Percentiles rank a stretch among this genome's conserved stretches.
Conservation (phyloP, 2,888 invertebrate species). For the Drosophila siamana region DNA sequence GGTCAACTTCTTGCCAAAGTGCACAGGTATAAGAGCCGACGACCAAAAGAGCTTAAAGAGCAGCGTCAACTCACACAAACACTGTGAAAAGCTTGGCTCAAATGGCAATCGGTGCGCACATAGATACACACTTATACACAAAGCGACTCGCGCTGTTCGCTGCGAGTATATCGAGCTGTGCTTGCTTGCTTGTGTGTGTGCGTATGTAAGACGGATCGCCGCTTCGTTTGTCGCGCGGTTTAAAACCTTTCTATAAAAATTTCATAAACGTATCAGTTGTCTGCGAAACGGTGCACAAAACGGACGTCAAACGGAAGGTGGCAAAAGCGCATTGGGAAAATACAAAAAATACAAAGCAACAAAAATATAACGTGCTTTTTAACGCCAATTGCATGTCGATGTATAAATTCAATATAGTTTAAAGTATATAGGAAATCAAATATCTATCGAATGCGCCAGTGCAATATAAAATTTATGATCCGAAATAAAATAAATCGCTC, state of each 20-base stretch:
- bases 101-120: slow-evolving; percentile 52
- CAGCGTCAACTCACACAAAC: slow-evolving; percentile 39
- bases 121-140: slow-evolving; percentile 46
- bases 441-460: slow-evolving; percentile 10
- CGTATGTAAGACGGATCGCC: slow-evolving; percentile 58
- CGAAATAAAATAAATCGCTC: slow-evolving; percentile 8
- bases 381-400: slow-evolving; percentile 21
- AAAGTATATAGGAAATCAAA: slow-evolving; percentile 45
- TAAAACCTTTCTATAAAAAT: slow-evolving; percentile 82
- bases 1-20: slow-evolving; percentile 25
- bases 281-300: slow-evolving; percentile 82
- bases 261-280: slow-evolving; percentile 83
- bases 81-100: slow-evolving; percentile 60
- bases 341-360: slow-evolving; percentile 7
- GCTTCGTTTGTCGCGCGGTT: slow-evolving; percentile 53
- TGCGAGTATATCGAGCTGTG: not conserved
- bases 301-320: slow-evolving; percentile 80
- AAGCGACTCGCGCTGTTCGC: slow-evolving; percentile 8
- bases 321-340: slow-evolving; percentile 25
- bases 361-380: slow-evolving; percentile 20
- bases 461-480: not conserved
- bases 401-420: slow-evolving; percentile 22
- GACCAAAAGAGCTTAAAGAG: slow-evolving; percentile 38
- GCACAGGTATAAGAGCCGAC: slow-evolving; percentile 50
- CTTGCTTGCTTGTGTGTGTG: slow-evolving; percentile 22